These are phyloP conservation scores for Pelagia noctiluca DNA, from an alignment of 30 jellyfish, hydroid and myxozoan species.

Conservation along the genomic window DNA sequence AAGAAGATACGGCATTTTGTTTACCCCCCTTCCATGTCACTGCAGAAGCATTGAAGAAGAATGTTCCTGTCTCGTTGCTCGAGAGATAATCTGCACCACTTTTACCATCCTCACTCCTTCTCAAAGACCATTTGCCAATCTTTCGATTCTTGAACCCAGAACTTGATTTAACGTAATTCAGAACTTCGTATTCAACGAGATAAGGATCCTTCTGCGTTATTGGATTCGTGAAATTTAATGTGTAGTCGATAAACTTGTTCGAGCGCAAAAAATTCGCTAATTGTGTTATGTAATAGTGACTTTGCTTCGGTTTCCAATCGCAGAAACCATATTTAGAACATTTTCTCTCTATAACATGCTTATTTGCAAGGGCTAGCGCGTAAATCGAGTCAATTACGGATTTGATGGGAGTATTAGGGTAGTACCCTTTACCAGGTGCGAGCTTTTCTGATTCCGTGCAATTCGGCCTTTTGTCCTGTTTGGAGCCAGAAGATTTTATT, in stretches of 20 bases:
- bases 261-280: slow-evolving; percentile 26
- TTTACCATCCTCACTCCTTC: slow-evolving; percentile 33
- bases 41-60: neutral
- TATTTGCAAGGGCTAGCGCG: slow-evolving; percentile 71
- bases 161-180: slow-evolving; percentile 20
- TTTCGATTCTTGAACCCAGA: slow-evolving; percentile 38
- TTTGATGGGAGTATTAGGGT: slow-evolving; percentile 81
- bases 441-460: slow-evolving; percentile 81
- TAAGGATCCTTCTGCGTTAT: slow-evolving; percentile 31
- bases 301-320: slow-evolving; percentile 29
- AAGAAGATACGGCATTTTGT: slow-evolving; percentile 43
- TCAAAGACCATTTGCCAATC: slow-evolving; percentile 56
- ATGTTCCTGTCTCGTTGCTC: slow-evolving; percentile 15
- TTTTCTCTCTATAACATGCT: slow-evolving; percentile 22
- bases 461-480: too few species aligned
- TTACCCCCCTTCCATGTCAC: slow-evolving; percentile 26
- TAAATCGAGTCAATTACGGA: slow-evolving; percentile 76
- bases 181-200: slow-evolving; percentile 71
- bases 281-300: slow-evolving; percentile 13
- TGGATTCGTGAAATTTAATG: slow-evolving; percentile 63
- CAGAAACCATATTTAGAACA: slow-evolving; percentile 28
- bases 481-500: too few species aligned
- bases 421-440: slow-evolving; percentile 77
- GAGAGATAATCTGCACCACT: slow-evolving; percentile 25
- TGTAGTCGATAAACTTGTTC: slow-evolving; percentile 77